Conservation (phyloP, 2,888 invertebrate genomes). For the Phaedon cochleariae region DNA sequence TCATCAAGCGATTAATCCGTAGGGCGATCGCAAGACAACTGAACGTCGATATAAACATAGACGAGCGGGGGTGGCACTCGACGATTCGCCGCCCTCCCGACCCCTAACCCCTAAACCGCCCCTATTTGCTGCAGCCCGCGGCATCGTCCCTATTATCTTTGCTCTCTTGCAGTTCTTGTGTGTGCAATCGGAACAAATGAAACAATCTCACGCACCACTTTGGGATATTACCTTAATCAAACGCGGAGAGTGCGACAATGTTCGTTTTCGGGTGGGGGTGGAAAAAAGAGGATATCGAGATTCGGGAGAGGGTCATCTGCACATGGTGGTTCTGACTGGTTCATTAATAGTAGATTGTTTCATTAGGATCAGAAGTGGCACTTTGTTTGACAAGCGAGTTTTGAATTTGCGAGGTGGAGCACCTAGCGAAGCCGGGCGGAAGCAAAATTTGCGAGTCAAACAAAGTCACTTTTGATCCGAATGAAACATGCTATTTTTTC, state of each 20-base stretch:
- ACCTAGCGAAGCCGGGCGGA: no score
- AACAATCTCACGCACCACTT: constrained; percentile 59
- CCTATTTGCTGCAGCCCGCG: constrained; percentile 21
- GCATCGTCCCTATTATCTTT: constrained; percentile 28
- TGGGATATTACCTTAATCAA: constrained; percentile 61
- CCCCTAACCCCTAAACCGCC: constrained; percentile 24
- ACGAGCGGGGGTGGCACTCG: constrained; percentile 28
- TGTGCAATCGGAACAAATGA: constrained; percentile 51
- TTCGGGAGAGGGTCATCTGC: neutral
- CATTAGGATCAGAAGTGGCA: neutral
- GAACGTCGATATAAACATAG: constrained; percentile 33
- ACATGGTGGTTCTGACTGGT: neutral
- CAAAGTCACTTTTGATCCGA: no score
- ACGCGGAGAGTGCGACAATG: constrained; percentile 50
- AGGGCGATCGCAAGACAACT: constrained; percentile 40
- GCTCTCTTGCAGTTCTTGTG: constrained; percentile 29
- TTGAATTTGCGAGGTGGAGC: no score
- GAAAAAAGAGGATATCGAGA: constrained; percentile 28
- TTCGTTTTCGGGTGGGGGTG: constrained; percentile 29
- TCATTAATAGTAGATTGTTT: no score
- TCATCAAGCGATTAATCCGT: constrained; percentile 45
- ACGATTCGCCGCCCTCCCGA: no score
- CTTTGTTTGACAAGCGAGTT: no score
- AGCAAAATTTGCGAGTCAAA: no score
- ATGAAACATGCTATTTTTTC: no score